These are phyloP conservation scores for Hyphantria cunea DNA, from an alignment of 1,140 invertebrate genomes.

Conservation along the genomic window DNA sequence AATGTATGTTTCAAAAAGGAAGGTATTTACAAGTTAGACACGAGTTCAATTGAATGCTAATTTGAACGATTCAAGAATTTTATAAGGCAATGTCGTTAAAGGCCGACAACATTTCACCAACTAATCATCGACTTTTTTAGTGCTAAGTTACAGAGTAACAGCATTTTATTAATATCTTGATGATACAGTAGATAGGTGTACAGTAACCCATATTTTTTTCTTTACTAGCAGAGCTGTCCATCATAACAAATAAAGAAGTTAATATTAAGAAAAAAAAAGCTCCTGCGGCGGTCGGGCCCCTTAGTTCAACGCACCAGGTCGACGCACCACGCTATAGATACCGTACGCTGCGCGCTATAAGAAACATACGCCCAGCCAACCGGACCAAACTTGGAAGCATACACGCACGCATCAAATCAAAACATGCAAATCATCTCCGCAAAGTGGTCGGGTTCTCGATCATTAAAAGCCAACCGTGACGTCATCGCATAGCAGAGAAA, in stretches of 20 bases:
- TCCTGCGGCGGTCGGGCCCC: slow-evolving; percentile 50
- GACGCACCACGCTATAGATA: slow-evolving; percentile 62
- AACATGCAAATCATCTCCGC: slow-evolving; percentile 46
- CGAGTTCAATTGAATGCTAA: too few relatives aligned
- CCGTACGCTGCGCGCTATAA: slow-evolving; percentile 69
- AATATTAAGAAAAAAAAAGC: slow-evolving; percentile 37
- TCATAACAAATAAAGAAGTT: slow-evolving; percentile 30
- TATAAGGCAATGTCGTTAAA: too few relatives aligned
- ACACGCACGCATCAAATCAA: slow-evolving; percentile 41
- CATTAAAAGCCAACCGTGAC: slow-evolving; percentile 58
- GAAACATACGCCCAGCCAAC: slow-evolving; percentile 57
- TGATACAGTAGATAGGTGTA: too few relatives aligned
- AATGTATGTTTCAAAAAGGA: too few relatives aligned
- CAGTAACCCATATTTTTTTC: too few relatives aligned
- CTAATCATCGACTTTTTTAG: too few relatives aligned
- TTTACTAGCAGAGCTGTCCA: slow-evolving; percentile 1
- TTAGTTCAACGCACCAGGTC: slow-evolving; percentile 75
- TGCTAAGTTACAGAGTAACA: too few relatives aligned
- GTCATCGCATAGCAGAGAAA: slow-evolving; percentile 63
- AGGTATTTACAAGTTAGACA: too few relatives aligned
- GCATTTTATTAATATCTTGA: too few relatives aligned
- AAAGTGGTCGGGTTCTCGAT: slow-evolving; percentile 50
- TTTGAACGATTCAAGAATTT: too few relatives aligned
- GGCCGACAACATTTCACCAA: too few relatives aligned
- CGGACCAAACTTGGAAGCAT: slow-evolving; percentile 52